These are phyloP conservation scores for Tubiluchus corallicola DNA, from an alignment of 2,888 invertebrate genomes.

Conservation along the genomic window DNA sequence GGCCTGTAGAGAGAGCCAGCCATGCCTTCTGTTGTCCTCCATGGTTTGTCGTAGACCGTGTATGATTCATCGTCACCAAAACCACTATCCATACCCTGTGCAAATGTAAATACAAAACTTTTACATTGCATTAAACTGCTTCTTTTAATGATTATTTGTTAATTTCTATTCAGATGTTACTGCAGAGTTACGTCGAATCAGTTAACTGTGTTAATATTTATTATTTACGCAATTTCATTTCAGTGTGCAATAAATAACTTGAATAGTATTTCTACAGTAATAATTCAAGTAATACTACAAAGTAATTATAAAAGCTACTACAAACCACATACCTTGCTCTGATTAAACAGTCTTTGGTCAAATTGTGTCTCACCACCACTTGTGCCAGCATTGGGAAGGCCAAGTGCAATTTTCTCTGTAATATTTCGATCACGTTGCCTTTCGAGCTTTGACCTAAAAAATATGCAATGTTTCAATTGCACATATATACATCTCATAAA, in stretches of 20 bases:
- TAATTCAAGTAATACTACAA: no score
- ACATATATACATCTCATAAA: neutral
- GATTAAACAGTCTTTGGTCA: conserved; percentile 89
- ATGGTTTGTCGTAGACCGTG: conserved; percentile 93
- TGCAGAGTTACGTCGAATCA: no score
- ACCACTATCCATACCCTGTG: conserved; percentile 61
- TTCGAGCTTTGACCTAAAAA: conserved; percentile 51
- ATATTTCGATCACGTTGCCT: conserved; percentile 86
- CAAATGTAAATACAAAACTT: neutral
- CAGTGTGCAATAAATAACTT: no score
- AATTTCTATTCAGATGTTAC: no score
- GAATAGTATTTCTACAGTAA: no score
- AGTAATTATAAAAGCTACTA: no score
- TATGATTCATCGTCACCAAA: conserved; percentile 94
- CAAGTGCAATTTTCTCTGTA: conserved; percentile 93
- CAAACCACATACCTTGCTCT: conserved; percentile 35
- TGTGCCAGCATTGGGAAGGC: conserved; percentile 62
- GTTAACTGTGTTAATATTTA: no score
- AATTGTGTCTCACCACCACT: conserved; percentile 40
- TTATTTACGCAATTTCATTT: no score
- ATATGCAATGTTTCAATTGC: conserved; percentile 7
- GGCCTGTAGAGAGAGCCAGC: conserved; percentile 79
- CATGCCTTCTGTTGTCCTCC: conserved; percentile 71
- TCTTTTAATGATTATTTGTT: no score
- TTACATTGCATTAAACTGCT: conserved; percentile 6